These are phyloP conservation scores for Helleia helle DNA, from an alignment of 2,888 invertebrate species.

Conservation along the genomic window DNA sequence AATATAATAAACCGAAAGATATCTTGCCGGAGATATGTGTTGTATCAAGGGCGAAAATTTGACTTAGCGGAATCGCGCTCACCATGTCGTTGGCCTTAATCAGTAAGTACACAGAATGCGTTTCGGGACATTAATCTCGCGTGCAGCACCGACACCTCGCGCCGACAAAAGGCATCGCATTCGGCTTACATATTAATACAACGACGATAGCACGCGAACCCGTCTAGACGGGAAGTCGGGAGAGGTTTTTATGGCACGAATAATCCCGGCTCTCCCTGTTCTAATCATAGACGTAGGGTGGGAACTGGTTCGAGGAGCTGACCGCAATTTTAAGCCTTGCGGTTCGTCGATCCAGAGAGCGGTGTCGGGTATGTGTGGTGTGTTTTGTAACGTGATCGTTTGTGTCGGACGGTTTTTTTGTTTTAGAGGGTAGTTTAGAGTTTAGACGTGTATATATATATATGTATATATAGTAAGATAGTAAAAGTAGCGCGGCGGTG, in stretches of 20 bases:
- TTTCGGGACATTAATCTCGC: constrained; percentile 34
- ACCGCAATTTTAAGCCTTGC: neutral
- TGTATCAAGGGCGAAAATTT: too few relatives aligned
- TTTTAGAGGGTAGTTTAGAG: too few relatives aligned
- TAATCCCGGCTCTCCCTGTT: neutral
- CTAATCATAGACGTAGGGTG: neutral
- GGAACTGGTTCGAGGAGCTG: neutral
- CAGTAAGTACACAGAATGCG: constrained; percentile 10
- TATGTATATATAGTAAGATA: too few relatives aligned
- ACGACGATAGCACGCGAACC: constrained; percentile 45
- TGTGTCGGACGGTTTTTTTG: too few relatives aligned
- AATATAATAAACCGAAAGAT: too few relatives aligned
- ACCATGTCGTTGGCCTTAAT: neutral
- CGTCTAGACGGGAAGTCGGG: constrained; percentile 57
- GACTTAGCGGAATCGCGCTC: neutral
- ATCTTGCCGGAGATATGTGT: too few relatives aligned
- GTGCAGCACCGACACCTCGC: constrained; percentile 23
- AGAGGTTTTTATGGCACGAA: constrained; percentile 10
- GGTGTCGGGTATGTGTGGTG: neutral
- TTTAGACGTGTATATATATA: too few relatives aligned
- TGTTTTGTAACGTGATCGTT: too few relatives aligned
- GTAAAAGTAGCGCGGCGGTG: too few relatives aligned
- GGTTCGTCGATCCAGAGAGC: neutral
- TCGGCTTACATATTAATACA: constrained; percentile 36
- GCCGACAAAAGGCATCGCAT: constrained; percentile 20